Conservation (phyloP, 2,113 vertebrate genomes). For the Hydrolagus affinis region DNA sequence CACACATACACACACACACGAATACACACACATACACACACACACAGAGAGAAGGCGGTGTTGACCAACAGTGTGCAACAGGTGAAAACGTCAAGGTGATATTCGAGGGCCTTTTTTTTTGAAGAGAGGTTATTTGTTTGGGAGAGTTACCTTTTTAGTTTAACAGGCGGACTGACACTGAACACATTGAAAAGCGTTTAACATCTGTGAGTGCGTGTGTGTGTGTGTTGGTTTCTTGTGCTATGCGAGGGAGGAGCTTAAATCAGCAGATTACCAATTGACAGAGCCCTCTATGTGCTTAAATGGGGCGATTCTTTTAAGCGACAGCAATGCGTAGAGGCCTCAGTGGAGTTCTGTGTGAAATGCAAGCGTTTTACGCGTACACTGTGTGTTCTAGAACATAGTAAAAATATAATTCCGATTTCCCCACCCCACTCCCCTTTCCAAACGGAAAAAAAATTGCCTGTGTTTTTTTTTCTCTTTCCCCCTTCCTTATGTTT, state of each 20-base stretch:
- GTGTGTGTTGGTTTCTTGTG: background rate
- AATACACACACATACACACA: background rate
- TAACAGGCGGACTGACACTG: background rate
- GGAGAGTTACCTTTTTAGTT: background rate
- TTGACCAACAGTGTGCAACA: too few species aligned
- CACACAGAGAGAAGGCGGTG: background rate
- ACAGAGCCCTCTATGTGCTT: slow-evolving; percentile 13
- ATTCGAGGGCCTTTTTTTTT: background rate
- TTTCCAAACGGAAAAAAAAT: too few species aligned
- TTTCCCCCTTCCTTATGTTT: too few species aligned
- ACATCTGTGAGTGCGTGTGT: slow-evolving; percentile 3
- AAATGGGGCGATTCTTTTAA: slow-evolving; percentile 10
- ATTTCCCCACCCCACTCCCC: too few species aligned
- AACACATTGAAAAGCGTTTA: slow-evolving; percentile 14
- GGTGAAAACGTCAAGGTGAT: background rate
- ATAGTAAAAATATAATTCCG: too few species aligned
- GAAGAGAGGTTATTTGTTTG: background rate
- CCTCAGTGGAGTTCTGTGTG: background rate
- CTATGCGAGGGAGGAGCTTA: background rate
- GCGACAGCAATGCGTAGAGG: slow-evolving; percentile 3
- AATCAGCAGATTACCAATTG: slow-evolving; percentile 25
- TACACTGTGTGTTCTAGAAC: background rate
- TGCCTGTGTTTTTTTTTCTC: too few species aligned
- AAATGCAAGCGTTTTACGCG: background rate
- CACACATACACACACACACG: background rate